These are phyloP conservation scores for Rhopilema esculentum DNA, from an alignment of 30 jellyfish, hydroid and myxozoan genomes.

Conservation along the genomic window DNA sequence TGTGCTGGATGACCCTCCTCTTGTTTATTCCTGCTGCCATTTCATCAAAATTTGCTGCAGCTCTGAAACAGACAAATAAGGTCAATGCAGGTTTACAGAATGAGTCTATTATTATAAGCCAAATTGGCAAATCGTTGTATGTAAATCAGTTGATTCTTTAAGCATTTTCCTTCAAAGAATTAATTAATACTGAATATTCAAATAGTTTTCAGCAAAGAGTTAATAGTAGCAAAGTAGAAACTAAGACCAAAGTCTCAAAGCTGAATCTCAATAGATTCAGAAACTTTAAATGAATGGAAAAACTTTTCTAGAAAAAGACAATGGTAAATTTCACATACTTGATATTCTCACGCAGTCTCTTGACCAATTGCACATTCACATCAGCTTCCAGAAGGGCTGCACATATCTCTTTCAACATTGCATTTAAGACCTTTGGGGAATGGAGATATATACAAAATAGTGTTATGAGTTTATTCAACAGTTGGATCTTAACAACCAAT, in stretches of 20 bases:
- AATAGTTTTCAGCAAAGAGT: too few species aligned
- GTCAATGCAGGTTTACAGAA: not conserved
- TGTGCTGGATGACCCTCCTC: conserved; percentile 91
- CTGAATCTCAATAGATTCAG: too few species aligned
- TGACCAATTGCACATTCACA: conserved; percentile 97
- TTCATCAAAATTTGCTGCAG: conserved; percentile 98
- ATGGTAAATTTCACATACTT: conserved; percentile 62
- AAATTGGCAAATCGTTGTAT: too few species aligned
- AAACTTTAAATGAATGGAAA: not conserved
- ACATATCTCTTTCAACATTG: conserved; percentile 98
- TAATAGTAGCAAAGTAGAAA: too few species aligned
- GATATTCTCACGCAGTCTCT: conserved; percentile 89
- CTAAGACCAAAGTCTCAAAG: too few species aligned
- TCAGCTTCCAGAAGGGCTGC: conserved; percentile 99
- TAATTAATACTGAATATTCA: too few species aligned
- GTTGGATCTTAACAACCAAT: too few species aligned
- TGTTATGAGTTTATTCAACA: too few species aligned
- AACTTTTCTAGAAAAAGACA: not conserved
- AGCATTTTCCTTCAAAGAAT: too few species aligned
- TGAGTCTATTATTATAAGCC: too few species aligned
- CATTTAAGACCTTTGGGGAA: conserved; percentile 74
- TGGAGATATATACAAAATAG: not conserved
- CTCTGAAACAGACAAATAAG: conserved; percentile 42
- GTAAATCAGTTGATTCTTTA: too few species aligned
- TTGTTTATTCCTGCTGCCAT: conserved; percentile 97